Conservation (phyloP, 2,888 invertebrate genomes). For the Alcis repandata region DNA sequence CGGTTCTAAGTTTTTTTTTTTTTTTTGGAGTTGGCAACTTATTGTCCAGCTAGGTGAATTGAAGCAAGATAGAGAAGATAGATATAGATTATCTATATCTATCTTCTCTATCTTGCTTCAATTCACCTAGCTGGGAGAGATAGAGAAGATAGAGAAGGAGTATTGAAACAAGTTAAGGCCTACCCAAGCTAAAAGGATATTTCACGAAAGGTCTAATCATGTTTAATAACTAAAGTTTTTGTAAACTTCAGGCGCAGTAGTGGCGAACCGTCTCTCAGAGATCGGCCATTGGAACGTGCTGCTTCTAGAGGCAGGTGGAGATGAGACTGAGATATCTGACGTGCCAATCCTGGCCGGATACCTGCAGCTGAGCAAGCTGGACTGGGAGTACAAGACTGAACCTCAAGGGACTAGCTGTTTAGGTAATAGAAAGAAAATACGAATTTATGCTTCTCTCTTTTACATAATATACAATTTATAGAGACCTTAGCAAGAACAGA, state of each 20-base stretch:
- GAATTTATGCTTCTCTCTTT: neutral
- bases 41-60: too few species aligned
- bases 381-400: slow-evolving; percentile 97
- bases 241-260: slow-evolving; percentile 90
- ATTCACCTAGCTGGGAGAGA: too few species aligned
- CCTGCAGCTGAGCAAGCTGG: slow-evolving; percentile 93
- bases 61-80: too few species aligned
- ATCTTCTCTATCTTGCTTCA: too few species aligned
- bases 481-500: too few species aligned
- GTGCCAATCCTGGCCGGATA: slow-evolving; percentile 95
- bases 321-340: slow-evolving; percentile 96
- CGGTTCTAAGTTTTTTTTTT: too few species aligned
- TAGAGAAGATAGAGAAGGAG: too few species aligned
- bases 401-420: slow-evolving; percentile 93
- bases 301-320: slow-evolving; percentile 94
- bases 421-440: slow-evolving; percentile 81
- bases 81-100: too few species aligned
- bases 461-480: too few species aligned
- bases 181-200: neutral
- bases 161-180: too few species aligned
- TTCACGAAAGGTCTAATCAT: neutral
- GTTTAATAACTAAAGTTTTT: neutral
- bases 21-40: too few species aligned
- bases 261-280: slow-evolving; percentile 94
- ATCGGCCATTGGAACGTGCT: slow-evolving; percentile 93